These are phyloP conservation scores for Triops longicaudatus DNA, from an alignment of 1,140 invertebrate species.

Conservation along the genomic window DNA sequence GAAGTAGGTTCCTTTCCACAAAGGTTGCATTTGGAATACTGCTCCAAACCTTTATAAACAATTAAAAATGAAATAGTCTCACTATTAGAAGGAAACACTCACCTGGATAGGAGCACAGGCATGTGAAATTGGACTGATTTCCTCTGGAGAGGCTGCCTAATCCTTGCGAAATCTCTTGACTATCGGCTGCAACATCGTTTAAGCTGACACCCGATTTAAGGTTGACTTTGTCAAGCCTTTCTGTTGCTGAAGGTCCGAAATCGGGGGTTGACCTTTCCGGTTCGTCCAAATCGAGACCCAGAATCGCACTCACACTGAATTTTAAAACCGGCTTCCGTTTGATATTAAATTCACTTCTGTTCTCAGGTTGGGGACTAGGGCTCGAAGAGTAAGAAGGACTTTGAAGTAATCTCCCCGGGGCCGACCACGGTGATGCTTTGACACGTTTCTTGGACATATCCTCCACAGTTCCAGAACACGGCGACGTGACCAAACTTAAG, in stretches of 20 bases:
- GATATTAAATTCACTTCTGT: not conserved
- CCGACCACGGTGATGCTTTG: not conserved
- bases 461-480: not conserved
- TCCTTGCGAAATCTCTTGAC: not conserved
- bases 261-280: not conserved
- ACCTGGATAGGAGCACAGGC: not conserved
- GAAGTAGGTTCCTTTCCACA: not conserved
- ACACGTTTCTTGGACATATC: slow-evolving; percentile 7
- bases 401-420: not conserved
- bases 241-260: not conserved
- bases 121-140: not conserved
- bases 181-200: not conserved
- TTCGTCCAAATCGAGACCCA: slow-evolving; percentile 48
- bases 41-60: not conserved
- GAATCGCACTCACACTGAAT: slow-evolving; percentile 84
- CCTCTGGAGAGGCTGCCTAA: not conserved
- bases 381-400: not conserved
- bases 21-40: not conserved
- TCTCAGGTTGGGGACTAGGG: not conserved
- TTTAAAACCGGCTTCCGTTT: slow-evolving; percentile 65
- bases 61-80: not conserved
- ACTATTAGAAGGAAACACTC: not conserved
- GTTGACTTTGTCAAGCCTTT: not conserved
- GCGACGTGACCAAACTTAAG: not conserved
- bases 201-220: not conserved